Percentiles rank a stretch among this genome's conserved stretches.
Conservation (phyloP, 2,888 invertebrate species). For the Drosophila lutescens region DNA sequence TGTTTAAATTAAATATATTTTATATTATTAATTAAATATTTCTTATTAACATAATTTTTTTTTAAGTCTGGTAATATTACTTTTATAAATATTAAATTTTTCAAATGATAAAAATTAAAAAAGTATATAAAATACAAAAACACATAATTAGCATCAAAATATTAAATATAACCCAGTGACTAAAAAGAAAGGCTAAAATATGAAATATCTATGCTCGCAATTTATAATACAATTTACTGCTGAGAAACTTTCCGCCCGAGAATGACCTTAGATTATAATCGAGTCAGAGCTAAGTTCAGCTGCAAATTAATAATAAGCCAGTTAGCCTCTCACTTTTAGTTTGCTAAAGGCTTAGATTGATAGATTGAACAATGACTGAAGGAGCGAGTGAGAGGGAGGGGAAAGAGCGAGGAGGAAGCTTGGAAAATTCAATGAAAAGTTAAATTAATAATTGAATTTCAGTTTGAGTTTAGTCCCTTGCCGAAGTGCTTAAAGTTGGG, state of each 20-base stretch:
- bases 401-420: too few relatives aligned
- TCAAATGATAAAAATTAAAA: too few relatives aligned
- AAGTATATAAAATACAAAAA: too few relatives aligned
- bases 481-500: slow-evolving; percentile 38
- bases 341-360: slow-evolving; percentile 22
- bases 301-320: slow-evolving; percentile 28
- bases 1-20: too few relatives aligned
- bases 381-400: background rate
- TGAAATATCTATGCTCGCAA: background rate
- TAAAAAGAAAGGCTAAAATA: too few relatives aligned
- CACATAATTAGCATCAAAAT: too few relatives aligned
- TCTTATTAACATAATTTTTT: too few relatives aligned
- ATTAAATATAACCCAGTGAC: too few relatives aligned
- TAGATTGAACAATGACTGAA: slow-evolving; percentile 29
- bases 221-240: background rate
- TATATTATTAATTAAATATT: too few relatives aligned
- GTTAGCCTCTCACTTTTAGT: slow-evolving; percentile 6
- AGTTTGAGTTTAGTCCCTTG: slow-evolving; percentile 33
- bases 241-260: background rate
- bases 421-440: slow-evolving; percentile 44
- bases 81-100: too few relatives aligned
- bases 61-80: too few relatives aligned
- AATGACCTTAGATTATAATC: slow-evolving; percentile 15
- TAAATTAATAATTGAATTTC: slow-evolving; percentile 66
- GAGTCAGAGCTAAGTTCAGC: background rate